These are phyloP conservation scores for Aphyosemion australe DNA, from an alignment of 2,113 vertebrate species.

Conservation along the genomic window DNA sequence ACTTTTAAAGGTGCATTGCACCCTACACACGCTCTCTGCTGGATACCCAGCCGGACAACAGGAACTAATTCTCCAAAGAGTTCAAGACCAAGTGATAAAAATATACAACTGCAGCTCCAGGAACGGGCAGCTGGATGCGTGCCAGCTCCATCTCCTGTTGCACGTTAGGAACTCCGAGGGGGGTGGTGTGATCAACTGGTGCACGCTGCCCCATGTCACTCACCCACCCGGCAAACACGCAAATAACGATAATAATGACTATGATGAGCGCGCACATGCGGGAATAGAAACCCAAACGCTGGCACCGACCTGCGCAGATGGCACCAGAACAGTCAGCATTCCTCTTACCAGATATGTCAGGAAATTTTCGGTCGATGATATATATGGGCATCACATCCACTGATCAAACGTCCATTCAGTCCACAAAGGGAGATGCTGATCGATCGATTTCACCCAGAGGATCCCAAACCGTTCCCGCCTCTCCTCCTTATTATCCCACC, in stretches of 20 bases:
- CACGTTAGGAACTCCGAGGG: constrained; percentile 60
- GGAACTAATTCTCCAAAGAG: constrained; percentile 13
- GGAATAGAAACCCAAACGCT: neutral
- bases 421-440: constrained; percentile 65
- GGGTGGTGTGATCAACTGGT: constrained; percentile 66
- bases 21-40: constrained; percentile 8
- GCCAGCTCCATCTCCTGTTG: constrained; percentile 70
- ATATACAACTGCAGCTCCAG: constrained; percentile 29
- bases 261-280: constrained; percentile 1
- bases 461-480: constrained; percentile 50
- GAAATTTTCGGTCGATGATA: constrained; percentile 80
- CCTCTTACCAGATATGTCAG: constrained; percentile 80
- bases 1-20: constrained; percentile 39
- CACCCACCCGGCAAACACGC: constrained; percentile 18
- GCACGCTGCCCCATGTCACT: constrained; percentile 55
- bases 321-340: constrained; percentile 24
- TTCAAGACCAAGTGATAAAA: constrained; percentile 27
- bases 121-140: constrained; percentile 13
- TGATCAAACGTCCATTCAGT: constrained; percentile 69
- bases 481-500: constrained; percentile 23
- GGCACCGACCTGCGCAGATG: constrained; percentile 30
- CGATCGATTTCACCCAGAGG: constrained; percentile 33
- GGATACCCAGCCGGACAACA: neutral
- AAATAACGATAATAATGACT: neutral
- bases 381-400: constrained; percentile 79